Percentiles rank a stretch among this genome's conserved stretches.
Conservation (phyloP, 2,797 vertebrate species). For the Babyrousa celebensis region DNA sequence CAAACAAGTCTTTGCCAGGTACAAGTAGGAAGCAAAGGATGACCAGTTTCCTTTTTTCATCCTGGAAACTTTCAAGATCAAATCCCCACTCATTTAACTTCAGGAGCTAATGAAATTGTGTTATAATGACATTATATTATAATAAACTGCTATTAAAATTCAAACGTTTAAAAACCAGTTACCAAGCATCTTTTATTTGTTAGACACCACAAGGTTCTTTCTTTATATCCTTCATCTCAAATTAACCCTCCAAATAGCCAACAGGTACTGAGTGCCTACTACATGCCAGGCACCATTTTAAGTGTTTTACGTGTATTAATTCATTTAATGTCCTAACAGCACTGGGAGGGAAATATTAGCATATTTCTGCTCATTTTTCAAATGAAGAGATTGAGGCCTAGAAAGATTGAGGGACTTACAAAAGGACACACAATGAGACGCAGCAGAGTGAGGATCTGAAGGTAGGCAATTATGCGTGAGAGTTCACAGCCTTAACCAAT, state of each 20-base stretch:
- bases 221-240: constrained; percentile 15
- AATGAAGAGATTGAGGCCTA: constrained; percentile 42
- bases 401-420: not conserved
- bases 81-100: constrained; percentile 39
- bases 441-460: not conserved
- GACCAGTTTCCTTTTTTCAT: not conserved
- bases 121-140: constrained; percentile 17
- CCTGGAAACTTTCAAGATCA: constrained; percentile 24
- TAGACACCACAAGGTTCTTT: not conserved
- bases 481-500: not conserved
- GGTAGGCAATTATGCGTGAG: not conserved
- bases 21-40: constrained; percentile 59
- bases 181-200: constrained; percentile 1
- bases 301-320: not conserved
- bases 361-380: constrained; percentile 35
- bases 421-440: not conserved
- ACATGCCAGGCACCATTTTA: not conserved
- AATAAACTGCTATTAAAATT: constrained; percentile 46
- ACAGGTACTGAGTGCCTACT: not conserved
- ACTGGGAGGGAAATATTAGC: not conserved
- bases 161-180: not conserved
- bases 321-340: not conserved
- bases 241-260: constrained; percentile 52
- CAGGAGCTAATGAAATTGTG: not conserved
- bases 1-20: constrained; percentile 4